phyloP scores from a whole-genome alignment of 2,888 invertebrate genomes.

The Tinea pellionella region DNA sequence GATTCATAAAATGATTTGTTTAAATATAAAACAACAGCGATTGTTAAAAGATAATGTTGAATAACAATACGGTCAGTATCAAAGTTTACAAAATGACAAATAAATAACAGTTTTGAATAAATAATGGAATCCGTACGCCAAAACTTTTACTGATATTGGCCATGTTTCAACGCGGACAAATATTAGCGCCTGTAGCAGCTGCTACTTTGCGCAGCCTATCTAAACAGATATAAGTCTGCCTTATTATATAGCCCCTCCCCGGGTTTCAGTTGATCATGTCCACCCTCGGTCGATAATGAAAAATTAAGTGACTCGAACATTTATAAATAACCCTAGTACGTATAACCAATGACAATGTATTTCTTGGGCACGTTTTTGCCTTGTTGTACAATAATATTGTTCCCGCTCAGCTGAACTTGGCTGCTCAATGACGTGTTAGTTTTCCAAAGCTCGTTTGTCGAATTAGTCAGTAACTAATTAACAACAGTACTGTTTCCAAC shows the following conservation, averaged over 20 bases:
- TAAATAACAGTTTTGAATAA: conserved; percentile 17
- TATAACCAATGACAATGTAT: conserved; percentile 1
- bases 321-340: conserved; percentile 10
- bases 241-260: conserved; percentile 7
- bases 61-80: not conserved
- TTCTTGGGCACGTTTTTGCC: not conserved
- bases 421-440: not conserved
- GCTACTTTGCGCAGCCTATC: conserved; percentile 20
- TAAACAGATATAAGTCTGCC: conserved; percentile 7
- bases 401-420: not conserved
- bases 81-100: not conserved
- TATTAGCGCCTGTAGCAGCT: conserved; percentile 42
- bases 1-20: too few relatives aligned
- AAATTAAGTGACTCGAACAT: conserved; percentile 10
- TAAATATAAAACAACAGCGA: too few relatives aligned
- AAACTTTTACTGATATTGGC: conserved; percentile 56
- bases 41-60: not conserved
- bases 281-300: conserved; percentile 11
- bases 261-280: not conserved
- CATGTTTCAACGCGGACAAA: conserved; percentile 43
- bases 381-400: not conserved
- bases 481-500: not conserved
- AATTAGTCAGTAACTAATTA: not conserved
- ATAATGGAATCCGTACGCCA: conserved; percentile 37
- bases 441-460: not conserved